phyloP scores from a whole-genome alignment of 2,797 vertebrate species.

The Caiman crocodilus region DNA sequence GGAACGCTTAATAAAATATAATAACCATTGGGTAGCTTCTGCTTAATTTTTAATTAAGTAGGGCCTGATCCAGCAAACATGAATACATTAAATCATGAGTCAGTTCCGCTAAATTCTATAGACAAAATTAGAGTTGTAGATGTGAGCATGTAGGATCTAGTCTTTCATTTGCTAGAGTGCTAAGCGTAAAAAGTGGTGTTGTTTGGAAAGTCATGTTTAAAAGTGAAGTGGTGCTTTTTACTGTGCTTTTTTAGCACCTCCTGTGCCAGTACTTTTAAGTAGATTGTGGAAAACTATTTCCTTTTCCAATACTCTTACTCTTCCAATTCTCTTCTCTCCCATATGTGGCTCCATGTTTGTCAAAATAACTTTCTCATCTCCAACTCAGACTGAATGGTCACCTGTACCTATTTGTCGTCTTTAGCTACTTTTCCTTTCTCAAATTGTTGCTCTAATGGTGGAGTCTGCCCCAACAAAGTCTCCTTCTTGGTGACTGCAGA shows the following conservation, averaged over 20 bases:
- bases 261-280: background rate
- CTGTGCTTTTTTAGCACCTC: background rate
- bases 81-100: background rate
- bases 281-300: background rate
- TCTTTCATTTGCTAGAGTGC: background rate
- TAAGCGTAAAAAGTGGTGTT: fast-evolving
- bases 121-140: background rate
- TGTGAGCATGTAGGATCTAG: background rate
- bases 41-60: conserved; percentile 16
- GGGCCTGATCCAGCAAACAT: conserved; percentile 18
- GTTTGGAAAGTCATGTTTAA: background rate
- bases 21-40: background rate
- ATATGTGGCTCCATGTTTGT: background rate
- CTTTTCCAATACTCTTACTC: background rate
- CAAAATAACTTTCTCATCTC: background rate
- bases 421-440: background rate
- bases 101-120: background rate
- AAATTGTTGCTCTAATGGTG: background rate
- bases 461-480: too few relatives aligned
- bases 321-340: background rate
- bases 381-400: background rate
- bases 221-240: background rate
- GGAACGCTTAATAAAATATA: background rate
- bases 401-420: background rate
- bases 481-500: too few relatives aligned